Evolutionary conservation across 2,888 invertebrate species (phyloP), one percentile per base, ranked within the genome.

Genomic region (Scaptomyza tumidula): DNA sequence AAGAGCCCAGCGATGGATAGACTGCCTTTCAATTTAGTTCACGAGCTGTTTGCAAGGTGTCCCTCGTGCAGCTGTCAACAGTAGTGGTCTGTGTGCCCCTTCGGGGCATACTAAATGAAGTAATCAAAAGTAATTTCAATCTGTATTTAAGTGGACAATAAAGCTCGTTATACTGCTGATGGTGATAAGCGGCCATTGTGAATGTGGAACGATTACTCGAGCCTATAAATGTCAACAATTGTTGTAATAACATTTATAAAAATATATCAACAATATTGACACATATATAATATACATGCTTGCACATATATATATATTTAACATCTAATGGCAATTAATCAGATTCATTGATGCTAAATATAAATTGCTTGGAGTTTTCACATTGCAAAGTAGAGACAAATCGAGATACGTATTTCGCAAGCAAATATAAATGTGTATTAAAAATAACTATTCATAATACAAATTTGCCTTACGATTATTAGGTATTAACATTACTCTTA

Each of bases 131-230:
- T 77, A 74, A 85, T 88, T 83, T 66, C 77, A 84, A 88, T 83
- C 80, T 77, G 71, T 66, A 69, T 71, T 85, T 85, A 88, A 85
- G 75, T 86, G 85, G 88, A 80, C 88, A 83, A 78, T 85, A 71
- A 85, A 86, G 74, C 73, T 78, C 77, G 80, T 78, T 78, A 86
- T 64, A 74, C 64, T 10, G 10, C 9, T 31, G 37, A n/a, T 37
- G 63, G 64, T 66, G 75, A 80, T 83, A 80, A 72, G 80, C 80
- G 52, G 55, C 67, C 68, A 77, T 77, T 72, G 80, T 75, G 48
- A 70, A 66, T 53, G 59, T 56, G 60, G 39, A 31, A 35, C 19
- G 75, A 65, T 65, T 45, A 59, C 39, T 11, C 53, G 45, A 44
- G 59, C 31, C 27, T 27, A 44, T 31, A 14, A 41, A 43, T 49